These are phyloP conservation scores for Drosophila antonietae DNA, from an alignment of 2,888 invertebrate species.

Conservation along the genomic window DNA sequence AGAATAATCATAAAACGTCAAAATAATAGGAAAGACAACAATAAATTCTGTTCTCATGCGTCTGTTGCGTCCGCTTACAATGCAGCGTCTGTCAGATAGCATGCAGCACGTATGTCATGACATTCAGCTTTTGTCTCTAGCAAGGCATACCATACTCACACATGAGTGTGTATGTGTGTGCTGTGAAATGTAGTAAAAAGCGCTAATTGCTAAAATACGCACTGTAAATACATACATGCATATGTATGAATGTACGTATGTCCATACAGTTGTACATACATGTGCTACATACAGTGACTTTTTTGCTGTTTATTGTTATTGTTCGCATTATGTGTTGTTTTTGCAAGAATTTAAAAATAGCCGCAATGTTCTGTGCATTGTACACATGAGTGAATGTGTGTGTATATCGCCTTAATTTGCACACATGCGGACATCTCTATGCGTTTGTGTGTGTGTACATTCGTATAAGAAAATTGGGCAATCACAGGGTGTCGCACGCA, in stretches of 20 bases:
- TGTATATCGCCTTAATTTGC: conserved; percentile 50
- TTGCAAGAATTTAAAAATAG: conserved; percentile 71
- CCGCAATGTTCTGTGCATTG: conserved; percentile 31
- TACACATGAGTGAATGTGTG: conserved; percentile 4
- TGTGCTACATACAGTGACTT: conserved; percentile 17
- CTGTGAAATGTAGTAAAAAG: conserved; percentile 23
- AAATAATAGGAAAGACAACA: conserved; percentile 1
- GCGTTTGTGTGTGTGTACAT: conserved; percentile 7
- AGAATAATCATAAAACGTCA: conserved; percentile 1
- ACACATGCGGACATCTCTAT: conserved; percentile 14
- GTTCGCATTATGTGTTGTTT: conserved; percentile 55
- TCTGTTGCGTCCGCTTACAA: conserved; percentile 4
- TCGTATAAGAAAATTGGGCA: conserved; percentile 23
- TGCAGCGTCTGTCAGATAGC: conserved; percentile 3
- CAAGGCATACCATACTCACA: neutral
- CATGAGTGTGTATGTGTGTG: neutral
- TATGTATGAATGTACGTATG: neutral
- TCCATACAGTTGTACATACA: conserved; percentile 1
- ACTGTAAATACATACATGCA: conserved; percentile 7
- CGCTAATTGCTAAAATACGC: conserved; percentile 40
- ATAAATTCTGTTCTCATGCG: neutral
- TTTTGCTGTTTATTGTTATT: conserved; percentile 39
- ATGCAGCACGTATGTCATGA: conserved; percentile 15
- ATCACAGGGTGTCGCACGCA: conserved; percentile 40
- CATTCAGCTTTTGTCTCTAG: conserved; percentile 48